A percentile compares a stretch with the other conserved stretches of the same genome.
Conservation (phyloP, 2,797 vertebrate species). For the Gymnopithys bicolor region DNA sequence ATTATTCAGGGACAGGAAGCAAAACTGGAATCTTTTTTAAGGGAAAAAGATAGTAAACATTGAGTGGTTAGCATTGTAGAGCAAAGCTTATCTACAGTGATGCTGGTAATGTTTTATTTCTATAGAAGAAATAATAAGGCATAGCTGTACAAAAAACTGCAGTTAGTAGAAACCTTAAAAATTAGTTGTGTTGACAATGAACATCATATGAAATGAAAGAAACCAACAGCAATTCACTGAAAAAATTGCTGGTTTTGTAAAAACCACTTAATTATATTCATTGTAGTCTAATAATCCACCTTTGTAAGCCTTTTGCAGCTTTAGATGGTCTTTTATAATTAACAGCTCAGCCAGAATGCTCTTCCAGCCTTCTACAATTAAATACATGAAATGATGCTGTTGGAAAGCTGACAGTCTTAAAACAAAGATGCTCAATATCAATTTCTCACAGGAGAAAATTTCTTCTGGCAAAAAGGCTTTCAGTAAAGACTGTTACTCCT, state of each 20-base stretch:
- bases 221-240: neutral
- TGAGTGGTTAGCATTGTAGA: neutral
- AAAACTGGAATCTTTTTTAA: slow-evolving; percentile 9
- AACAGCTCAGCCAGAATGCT: neutral
- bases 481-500: neutral
- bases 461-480: neutral
- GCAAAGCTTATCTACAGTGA: neutral
- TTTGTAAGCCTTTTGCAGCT: neutral
- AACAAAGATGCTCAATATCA: neutral
- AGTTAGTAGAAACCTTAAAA: neutral
- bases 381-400: neutral
- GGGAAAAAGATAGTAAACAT: slow-evolving; percentile 12
- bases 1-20: slow-evolving; percentile 67
- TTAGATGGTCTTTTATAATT: neutral
- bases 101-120: neutral
- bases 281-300: neutral
- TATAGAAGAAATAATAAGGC: neutral
- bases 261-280: neutral
- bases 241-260: neutral
- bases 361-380: neutral
- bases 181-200: neutral
- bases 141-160: neutral
- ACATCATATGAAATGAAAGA: neutral
- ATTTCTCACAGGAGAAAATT: neutral
- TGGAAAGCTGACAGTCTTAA: neutral